A percentile compares a stretch with the other conserved stretches of the same genome.
These are phyloP conservation scores for Marronus borbonicus DNA, from an alignment of 2,888 invertebrate genomes.

Conservation along the genomic window DNA sequence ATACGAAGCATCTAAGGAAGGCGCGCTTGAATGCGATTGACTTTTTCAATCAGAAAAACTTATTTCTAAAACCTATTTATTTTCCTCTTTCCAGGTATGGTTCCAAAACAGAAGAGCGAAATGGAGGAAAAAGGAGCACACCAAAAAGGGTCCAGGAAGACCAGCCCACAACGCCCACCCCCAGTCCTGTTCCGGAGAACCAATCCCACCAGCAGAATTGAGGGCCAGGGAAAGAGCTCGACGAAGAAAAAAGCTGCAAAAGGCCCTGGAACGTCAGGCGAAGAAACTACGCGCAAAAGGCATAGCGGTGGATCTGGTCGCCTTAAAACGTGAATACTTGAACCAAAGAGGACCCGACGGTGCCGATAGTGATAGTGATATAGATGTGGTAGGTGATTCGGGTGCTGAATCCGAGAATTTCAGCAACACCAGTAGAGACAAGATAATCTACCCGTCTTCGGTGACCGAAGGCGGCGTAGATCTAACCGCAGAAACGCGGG, in stretches of 20 bases:
- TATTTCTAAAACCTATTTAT: not conserved
- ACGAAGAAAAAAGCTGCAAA: slow-evolving; percentile 91
- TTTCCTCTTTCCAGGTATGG: slow-evolving; percentile 85
- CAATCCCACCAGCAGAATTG: slow-evolving; percentile 93
- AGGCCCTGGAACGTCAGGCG: slow-evolving; percentile 93
- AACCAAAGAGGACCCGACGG: slow-evolving; percentile 72
- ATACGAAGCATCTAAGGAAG: no score
- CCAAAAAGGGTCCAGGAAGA: slow-evolving; percentile 97
- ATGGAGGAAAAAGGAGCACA: slow-evolving; percentile 99
- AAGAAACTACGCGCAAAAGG: slow-evolving; percentile 93
- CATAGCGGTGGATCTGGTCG: slow-evolving; percentile 89
- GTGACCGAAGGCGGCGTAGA: slow-evolving; percentile 68
- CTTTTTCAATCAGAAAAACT: no score
- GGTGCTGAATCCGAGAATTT: slow-evolving; percentile 82
- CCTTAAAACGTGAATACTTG: slow-evolving; percentile 88
- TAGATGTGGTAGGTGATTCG: slow-evolving; percentile 88
- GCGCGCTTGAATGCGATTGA: no score
- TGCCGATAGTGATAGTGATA: slow-evolving; percentile 75
- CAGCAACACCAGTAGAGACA: slow-evolving; percentile 71
- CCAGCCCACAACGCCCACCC: slow-evolving; percentile 99
- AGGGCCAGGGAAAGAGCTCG: slow-evolving; percentile 89
- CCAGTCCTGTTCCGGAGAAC: slow-evolving; percentile 97
- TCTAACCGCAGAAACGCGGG: slow-evolving; percentile 70
- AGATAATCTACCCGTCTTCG: slow-evolving; percentile 61
- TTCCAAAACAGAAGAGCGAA: slow-evolving; percentile 99